Conservation (phyloP, 2,888 invertebrate species). For the Cataglyphis cursor region DNA sequence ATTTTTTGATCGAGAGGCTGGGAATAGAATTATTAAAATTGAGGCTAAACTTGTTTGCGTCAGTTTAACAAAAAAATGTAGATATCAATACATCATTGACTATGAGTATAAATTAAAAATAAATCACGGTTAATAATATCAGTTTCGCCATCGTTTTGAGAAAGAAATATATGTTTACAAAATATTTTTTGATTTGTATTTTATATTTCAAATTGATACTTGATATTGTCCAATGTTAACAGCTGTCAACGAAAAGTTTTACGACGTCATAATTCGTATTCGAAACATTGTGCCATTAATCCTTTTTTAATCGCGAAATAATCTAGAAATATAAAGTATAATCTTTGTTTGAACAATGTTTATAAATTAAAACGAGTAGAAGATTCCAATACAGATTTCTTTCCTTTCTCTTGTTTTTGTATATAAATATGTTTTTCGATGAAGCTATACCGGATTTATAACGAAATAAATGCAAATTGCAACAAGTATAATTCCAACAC, state of each 20-base stretch:
- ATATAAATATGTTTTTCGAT: not conserved
- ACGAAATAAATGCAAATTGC: constrained; percentile 18
- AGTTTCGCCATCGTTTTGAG: not conserved
- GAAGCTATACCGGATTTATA: not conserved
- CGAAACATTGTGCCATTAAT: not conserved
- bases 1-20: not conserved
- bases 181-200: constrained; percentile 5
- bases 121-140: constrained; percentile 8
- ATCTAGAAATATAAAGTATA: not conserved
- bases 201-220: not conserved
- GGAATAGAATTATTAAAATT: constrained; percentile 3
- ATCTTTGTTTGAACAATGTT: not conserved
- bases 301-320: not conserved
- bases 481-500: constrained; percentile 16
- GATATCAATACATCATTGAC: not conserved
- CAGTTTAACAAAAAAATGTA: not conserved
- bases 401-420: not conserved
- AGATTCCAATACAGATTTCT: not conserved
- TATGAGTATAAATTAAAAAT: constrained; percentile 4
- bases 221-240: not conserved
- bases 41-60: constrained; percentile 5
- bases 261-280: constrained; percentile 1
- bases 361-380: not conserved
- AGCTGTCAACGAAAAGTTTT: constrained; percentile 4
- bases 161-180: constrained; percentile 4